These are phyloP conservation scores for Gadus chalcogrammus DNA, from an alignment of 2,113 vertebrate genomes.

Conservation along the genomic window DNA sequence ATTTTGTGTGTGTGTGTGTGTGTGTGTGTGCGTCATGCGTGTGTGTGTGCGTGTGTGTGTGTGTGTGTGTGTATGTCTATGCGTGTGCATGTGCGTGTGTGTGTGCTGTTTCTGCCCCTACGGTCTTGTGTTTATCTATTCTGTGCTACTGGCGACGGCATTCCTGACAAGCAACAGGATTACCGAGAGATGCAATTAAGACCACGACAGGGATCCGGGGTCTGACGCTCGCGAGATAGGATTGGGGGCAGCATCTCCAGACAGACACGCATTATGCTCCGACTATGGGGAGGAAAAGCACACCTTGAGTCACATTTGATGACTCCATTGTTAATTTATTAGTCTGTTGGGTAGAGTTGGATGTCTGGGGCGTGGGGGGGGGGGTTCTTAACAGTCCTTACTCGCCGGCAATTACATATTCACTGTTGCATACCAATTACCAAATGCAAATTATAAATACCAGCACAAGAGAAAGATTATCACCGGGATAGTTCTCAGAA, in stretches of 20 bases:
- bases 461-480: constrained; percentile 37
- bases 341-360: constrained; percentile 21
- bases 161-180: constrained; percentile 54
- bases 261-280: constrained; percentile 24
- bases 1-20: constrained; percentile 11
- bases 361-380: not conserved
- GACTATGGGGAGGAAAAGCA: constrained; percentile 44
- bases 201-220: constrained; percentile 49
- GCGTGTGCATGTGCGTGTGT: constrained; percentile 27
- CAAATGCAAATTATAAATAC: constrained; percentile 60
- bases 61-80: constrained; percentile 19
- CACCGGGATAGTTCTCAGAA: constrained; percentile 36
- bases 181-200: constrained; percentile 68
- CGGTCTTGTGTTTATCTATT: not conserved
- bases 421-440: constrained; percentile 53
- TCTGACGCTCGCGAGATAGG: constrained; percentile 54
- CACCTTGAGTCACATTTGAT: constrained; percentile 49
- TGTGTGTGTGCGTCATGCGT: no score
- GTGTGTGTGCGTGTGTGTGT: constrained; percentile 15
- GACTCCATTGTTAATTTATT: constrained; percentile 38
- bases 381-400: constrained; percentile 15
- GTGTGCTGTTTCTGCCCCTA: constrained; percentile 2
- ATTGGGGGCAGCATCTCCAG: constrained; percentile 36
- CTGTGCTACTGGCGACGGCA: constrained; percentile 37
- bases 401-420: constrained; percentile 44